Base-by-base conservation (phyloP, 2,113 vertebrate genomes). In the Gadus macrocephalus region DNA sequence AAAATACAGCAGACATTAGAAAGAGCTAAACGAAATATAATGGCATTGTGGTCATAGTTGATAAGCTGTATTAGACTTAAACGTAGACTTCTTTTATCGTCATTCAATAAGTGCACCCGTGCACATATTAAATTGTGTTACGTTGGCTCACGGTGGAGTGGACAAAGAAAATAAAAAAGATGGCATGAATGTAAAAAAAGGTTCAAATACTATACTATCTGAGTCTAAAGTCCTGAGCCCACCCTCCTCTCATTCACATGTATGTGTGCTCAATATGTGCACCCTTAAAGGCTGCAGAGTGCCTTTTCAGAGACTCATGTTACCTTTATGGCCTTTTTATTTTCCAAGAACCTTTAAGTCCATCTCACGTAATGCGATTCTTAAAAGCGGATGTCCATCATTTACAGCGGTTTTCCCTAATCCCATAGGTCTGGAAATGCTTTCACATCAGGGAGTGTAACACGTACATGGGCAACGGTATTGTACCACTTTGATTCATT, bases 311-410 rank as follows among this genome's bases (percentile, higher is more conserved):
- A 73, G 73, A 83, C 69, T 91, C 82, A 66, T 62, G 64, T 91
- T 89, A 83, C 86, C 76, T 80, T 89, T 79, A 84, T 84, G 81
- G 73, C 73, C 72, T 75, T 85, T 87, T 76, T 64, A 70, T 84
- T 65, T 84, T 79, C 64, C 82, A 49, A 70, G 62, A 72, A 75
- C 78, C 25, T 77, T 66, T 42, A 20, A 59, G 73, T 78, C 77
- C 73, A 35, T 70, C n/a, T 67, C 69, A 79, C 69, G 67, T 90
- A 89, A 91, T 81, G 74, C 71, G 67, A 82, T 86, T 88, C 72
- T 56, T 69, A 38, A 74, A 71, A 79, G 73, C 77, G 3, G 28
- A 69, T n/a, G 63, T 81, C 71, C 67, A 73, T 77, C 68, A 58
- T 66, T 68, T 38, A 20, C 20, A 22, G 55, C 15, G 15, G 55